Percentiles rank a stretch among this genome's conserved stretches.
Conservation (phyloP, 2,888 invertebrate species). For the Parelbella ahira region DNA sequence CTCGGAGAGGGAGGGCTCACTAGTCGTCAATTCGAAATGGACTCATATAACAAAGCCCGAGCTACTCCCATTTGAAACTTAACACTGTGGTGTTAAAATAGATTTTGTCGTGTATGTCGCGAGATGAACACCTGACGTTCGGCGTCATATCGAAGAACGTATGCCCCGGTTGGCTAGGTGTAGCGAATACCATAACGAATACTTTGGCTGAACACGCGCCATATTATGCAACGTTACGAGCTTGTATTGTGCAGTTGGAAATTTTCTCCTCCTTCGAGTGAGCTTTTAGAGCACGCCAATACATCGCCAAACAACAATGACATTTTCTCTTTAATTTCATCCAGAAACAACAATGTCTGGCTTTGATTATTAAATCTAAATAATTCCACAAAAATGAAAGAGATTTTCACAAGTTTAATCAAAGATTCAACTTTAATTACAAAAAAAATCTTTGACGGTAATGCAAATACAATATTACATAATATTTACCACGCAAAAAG, state of each 20-base stretch:
- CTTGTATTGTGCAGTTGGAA: slow-evolving; percentile 67
- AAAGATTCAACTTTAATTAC: too few species aligned
- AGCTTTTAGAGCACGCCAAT: slow-evolving; percentile 50
- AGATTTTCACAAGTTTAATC: too few species aligned
- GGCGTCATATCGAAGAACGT: slow-evolving; percentile 77
- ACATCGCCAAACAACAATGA: slow-evolving; percentile 37
- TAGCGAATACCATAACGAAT: slow-evolving; percentile 80
- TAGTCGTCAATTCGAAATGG: slow-evolving; percentile 41
- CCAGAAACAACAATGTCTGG: slow-evolving; percentile 6
- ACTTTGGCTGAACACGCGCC: slow-evolving; percentile 76
- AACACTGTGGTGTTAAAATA: slow-evolving; percentile 43
- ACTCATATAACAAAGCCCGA: slow-evolving; percentile 39
- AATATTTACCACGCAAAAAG: too few species aligned
- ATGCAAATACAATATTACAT: too few species aligned
- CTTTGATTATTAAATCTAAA: slow-evolving; percentile 6
- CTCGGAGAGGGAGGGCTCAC: slow-evolving; percentile 71
- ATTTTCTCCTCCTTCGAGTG: slow-evolving; percentile 58
- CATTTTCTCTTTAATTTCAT: slow-evolving; percentile 28
- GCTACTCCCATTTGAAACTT: slow-evolving; percentile 45
- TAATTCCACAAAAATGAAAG: too few species aligned
- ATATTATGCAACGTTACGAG: slow-evolving; percentile 76
- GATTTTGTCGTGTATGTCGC: slow-evolving; percentile 42
- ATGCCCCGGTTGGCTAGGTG: slow-evolving; percentile 78
- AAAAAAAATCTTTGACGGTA: too few species aligned
- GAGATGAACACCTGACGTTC: slow-evolving; percentile 79